Percentiles rank a stretch among this genome's conserved stretches.
Conservation (phyloP, 2,888 invertebrate species). For the Rhingia campestris region DNA sequence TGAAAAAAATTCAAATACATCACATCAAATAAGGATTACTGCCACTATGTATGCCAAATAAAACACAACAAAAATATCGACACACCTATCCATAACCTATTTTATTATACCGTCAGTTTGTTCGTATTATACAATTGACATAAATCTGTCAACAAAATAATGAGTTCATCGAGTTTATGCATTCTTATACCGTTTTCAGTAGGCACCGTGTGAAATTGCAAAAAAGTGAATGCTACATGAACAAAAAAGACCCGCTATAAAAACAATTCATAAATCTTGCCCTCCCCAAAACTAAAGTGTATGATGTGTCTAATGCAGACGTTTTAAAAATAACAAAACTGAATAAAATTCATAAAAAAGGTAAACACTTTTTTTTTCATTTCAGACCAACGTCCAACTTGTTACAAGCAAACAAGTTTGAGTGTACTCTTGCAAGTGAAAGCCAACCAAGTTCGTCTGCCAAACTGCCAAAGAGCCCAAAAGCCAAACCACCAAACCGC, state of each 20-base stretch:
- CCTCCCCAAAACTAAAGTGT: neutral
- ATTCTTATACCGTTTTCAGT: neutral
- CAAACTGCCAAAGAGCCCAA: constrained; percentile 33
- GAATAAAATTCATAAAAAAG: constrained; percentile 9
- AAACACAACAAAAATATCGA: too few species aligned
- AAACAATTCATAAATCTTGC: neutral
- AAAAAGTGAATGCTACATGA: constrained; percentile 1
- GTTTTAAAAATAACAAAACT: neutral
- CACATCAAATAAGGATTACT: too few species aligned
- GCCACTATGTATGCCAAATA: too few species aligned
- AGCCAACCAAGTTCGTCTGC: constrained; percentile 66
- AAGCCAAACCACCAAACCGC: constrained; percentile 22
- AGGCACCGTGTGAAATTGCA: neutral
- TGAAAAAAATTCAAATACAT: too few species aligned
- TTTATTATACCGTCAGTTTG: neutral
- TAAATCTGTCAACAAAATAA: neutral
- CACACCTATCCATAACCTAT: too few species aligned
- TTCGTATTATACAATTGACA: constrained; percentile 1
- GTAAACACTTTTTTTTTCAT: constrained; percentile 40
- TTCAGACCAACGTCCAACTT: constrained; percentile 65
- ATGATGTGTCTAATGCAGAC: neutral
- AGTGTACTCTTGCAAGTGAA: constrained; percentile 58
- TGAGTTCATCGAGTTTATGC: neutral
- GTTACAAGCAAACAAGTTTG: constrained; percentile 66
- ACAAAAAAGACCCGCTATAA: neutral